Evolutionary conservation across 1,140 invertebrate species (phyloP), one percentile per base, ranked within the genome.

Genomic region (Oncopodura yosiiana): DNA sequence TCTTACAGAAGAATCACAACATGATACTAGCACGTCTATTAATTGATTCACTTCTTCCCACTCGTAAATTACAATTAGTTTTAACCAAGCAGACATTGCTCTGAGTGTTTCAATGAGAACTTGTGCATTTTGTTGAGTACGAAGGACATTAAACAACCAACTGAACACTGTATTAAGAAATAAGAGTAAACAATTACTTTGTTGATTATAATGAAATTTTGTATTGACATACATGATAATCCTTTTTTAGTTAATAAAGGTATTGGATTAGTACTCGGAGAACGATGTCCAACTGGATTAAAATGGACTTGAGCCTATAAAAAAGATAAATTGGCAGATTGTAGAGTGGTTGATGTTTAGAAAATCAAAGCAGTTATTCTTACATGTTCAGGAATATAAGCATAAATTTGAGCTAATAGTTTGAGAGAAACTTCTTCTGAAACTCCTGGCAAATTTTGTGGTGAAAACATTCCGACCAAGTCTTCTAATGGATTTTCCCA

Each of bases 371-470:
- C 8, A 29, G 12, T 9, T 34, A 46, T 19, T 23, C 12, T 37
- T 14, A 59, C 51, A 36, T 60, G 58, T 36, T 64, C 62, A 1
- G 62, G 62, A 30, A 64, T 45, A 45, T 49, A 61, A 38, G 53
- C 58, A 51, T 58, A 64, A 14, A 64, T 51, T 41, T 64, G 62
- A 27, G 61, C 44, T 14, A 64, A 43, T 6, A 64, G 38, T 29
- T 53, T 55, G 23, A 58, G 37, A 42, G 61, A 55, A 38, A 26
- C 46, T 18, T 44, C 38, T 43, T 64, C 55, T 3, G 62, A 42
- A 27, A 64, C 52, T 3, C 62, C 62, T 14, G 58, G 55, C 46
- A 64, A 64, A 43, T 64, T 64, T 49, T 64, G 62, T 0, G 58
- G 58, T n/a, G 45, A 45, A 48, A 64, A 64, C 11, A 56, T 45